These are phyloP conservation scores for Tragelaphus scriptus DNA, from an alignment of 2,113 vertebrate species.

Conservation along the genomic window DNA sequence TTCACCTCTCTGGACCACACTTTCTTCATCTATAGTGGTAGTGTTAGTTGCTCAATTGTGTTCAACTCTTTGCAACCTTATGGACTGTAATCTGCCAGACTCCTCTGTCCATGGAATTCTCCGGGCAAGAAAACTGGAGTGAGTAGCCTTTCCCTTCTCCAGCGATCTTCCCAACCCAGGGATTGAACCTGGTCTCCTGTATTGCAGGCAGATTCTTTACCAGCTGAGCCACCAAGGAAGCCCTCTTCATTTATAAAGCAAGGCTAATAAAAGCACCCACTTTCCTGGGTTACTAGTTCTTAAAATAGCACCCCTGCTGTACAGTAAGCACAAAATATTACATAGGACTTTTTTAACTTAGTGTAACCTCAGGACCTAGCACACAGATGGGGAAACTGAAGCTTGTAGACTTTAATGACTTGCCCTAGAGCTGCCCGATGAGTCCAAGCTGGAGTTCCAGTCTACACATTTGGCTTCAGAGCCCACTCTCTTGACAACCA, in stretches of 20 bases:
- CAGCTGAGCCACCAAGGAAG: background rate
- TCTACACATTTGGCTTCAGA: background rate
- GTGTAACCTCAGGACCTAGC: background rate
- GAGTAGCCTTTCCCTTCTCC: background rate
- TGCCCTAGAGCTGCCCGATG: background rate
- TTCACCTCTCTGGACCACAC: background rate
- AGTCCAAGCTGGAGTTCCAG: background rate
- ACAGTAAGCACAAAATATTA: background rate
- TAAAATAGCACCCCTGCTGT: too few relatives aligned
- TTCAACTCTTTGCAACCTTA: background rate
- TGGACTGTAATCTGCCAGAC: background rate
- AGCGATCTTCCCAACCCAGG: background rate
- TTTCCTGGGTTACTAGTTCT: background rate
- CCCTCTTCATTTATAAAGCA: background rate
- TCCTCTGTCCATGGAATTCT: background rate
- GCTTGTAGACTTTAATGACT: background rate
- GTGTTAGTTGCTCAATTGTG: background rate
- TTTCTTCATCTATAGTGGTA: background rate
- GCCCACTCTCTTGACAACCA: background rate
- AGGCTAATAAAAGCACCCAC: background rate
- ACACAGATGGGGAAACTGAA: background rate
- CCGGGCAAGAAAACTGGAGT: background rate
- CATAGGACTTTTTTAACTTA: background rate
- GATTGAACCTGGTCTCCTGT: background rate
- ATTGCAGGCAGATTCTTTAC: background rate